Conservation (phyloP, 1,140 invertebrate genomes). For the Pseudomyrmex dendroicus region DNA sequence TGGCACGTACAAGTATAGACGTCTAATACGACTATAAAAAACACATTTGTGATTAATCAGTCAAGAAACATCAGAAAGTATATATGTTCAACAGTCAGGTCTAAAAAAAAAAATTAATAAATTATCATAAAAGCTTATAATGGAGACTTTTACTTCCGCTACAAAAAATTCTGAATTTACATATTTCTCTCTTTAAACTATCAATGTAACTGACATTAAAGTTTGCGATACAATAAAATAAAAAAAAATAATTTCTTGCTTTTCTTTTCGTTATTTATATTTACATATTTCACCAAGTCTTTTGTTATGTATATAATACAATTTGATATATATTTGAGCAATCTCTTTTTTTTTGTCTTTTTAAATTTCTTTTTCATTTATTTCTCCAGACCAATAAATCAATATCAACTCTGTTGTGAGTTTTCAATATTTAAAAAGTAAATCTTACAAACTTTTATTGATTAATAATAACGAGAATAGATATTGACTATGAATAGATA, state of each 20-base stretch:
- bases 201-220: not conserved
- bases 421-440: conserved; percentile 12
- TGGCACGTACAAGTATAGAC: conserved; percentile 40
- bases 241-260: not conserved
- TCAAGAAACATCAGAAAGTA: conserved; percentile 19
- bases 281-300: conserved; percentile 11
- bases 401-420: conserved; percentile 34
- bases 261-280: conserved; percentile 45
- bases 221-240: no score
- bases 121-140: conserved; percentile 45
- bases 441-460: conserved; percentile 14
- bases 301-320: conserved; percentile 1
- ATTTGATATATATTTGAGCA: conserved; percentile 24
- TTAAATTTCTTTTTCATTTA: conserved; percentile 11
- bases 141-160: conserved; percentile 14
- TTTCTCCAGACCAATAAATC: conserved; percentile 14
- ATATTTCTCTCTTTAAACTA: not conserved
- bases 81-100: not conserved
- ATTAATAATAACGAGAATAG: not conserved
- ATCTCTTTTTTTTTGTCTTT: not conserved
- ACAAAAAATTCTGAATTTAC: not conserved
- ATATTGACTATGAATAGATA: not conserved
- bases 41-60: conserved; percentile 1
- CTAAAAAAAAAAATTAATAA: not conserved
- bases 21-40: conserved; percentile 22